Percentiles rank a stretch among this genome's conserved stretches.
phyloP scores from a whole-genome alignment of 2,797 vertebrate species.

The Paratrypauchen microcephalus region DNA sequence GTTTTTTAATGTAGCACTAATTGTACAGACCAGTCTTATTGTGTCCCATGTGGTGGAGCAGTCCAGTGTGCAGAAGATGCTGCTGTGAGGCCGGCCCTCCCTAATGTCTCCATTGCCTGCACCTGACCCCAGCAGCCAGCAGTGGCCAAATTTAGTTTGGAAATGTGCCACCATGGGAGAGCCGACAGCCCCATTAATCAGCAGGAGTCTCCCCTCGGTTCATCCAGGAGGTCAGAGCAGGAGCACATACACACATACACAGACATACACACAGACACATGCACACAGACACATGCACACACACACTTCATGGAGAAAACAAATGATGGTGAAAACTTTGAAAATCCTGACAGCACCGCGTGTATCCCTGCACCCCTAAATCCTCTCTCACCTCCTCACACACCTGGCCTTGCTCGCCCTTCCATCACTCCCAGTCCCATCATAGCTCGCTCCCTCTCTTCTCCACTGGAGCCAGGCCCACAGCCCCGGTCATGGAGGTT shows the following conservation, averaged over 20 bases:
- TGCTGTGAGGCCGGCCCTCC: conserved; percentile 72
- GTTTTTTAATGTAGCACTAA: neutral
- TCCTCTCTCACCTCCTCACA: conserved; percentile 50
- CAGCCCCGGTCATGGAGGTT: conserved; percentile 48
- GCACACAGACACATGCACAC: conserved; percentile 47
- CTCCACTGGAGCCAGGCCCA: conserved; percentile 41
- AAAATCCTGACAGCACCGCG: conserved; percentile 51
- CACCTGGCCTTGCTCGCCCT: conserved; percentile 48
- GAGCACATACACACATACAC: conserved; percentile 44
- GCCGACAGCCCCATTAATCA: conserved; percentile 79
- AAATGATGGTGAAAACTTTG: conserved; percentile 57
- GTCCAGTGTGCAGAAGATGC: conserved; percentile 57
- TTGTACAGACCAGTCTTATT: conserved; percentile 32
- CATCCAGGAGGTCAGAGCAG: conserved; percentile 70
- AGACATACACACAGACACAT: no score
- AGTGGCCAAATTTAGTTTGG: conserved; percentile 81
- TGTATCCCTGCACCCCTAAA: conserved; percentile 48
- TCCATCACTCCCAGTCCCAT: conserved; percentile 61
- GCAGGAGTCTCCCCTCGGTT: conserved; percentile 68
- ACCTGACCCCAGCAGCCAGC: conserved; percentile 74
- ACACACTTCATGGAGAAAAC: conserved; percentile 36
- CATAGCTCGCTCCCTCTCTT: conserved; percentile 45
- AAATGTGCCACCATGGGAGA: conserved; percentile 76
- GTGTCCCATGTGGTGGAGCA: conserved; percentile 42
- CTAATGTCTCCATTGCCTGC: conserved; percentile 77